Percentiles rank a stretch among this genome's conserved stretches.
These are phyloP conservation scores for Fulmarus glacialis DNA, from an alignment of 2,113 vertebrate species.

Conservation along the genomic window DNA sequence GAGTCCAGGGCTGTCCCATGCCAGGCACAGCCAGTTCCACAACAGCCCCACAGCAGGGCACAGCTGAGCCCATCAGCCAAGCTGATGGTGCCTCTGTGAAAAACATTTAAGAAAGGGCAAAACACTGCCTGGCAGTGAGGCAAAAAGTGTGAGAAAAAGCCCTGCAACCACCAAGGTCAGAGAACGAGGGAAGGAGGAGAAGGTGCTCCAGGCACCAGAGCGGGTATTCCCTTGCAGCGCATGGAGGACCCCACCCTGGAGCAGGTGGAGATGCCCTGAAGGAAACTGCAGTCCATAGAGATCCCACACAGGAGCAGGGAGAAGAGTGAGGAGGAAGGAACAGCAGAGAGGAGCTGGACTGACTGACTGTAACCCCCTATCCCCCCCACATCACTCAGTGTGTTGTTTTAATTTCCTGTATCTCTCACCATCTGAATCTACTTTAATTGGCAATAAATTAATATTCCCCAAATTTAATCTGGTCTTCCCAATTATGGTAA, in stretches of 20 bases:
- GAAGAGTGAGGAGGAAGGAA: not conserved
- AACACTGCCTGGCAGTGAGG: not conserved
- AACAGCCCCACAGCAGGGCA: not conserved
- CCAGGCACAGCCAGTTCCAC: not conserved
- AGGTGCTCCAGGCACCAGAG: not conserved
- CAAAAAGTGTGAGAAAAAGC: not conserved
- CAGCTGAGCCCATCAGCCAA: not conserved
- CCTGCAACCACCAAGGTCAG: not conserved
- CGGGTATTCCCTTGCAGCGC: not conserved
- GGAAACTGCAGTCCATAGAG: not conserved
- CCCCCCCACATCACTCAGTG: not conserved
- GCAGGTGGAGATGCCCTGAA: not conserved
- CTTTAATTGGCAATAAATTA: not conserved
- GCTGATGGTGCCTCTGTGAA: too few species aligned
- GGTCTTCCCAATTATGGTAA: not conserved
- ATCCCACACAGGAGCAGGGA: not conserved
- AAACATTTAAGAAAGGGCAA: not conserved
- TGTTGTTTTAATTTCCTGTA: not conserved
- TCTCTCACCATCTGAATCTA: not conserved
- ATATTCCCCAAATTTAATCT: not conserved
- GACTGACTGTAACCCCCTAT: not conserved
- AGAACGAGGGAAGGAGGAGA: not conserved
- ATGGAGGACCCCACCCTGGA: fast-evolving
- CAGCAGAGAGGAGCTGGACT: not conserved
- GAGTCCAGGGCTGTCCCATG: not conserved